A percentile compares a stretch with the other conserved stretches of the same genome.
phyloP scores from a whole-genome alignment of 92 coral and sea anemone genomes.

The Epizoanthus stellaris region DNA sequence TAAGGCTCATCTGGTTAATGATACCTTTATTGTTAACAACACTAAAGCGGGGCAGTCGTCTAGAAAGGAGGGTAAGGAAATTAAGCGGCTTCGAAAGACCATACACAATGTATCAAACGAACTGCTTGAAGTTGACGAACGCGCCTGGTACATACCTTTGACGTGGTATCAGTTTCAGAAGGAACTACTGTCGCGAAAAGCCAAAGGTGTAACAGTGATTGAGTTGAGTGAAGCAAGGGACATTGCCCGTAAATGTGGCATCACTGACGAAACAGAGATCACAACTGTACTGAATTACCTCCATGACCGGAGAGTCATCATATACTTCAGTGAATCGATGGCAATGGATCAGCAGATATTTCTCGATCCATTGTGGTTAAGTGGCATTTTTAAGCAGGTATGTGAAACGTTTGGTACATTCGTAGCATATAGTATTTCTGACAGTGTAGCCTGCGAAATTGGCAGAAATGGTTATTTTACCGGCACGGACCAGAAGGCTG shows the following conservation, averaged over 20 bases:
- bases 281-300: conserved; percentile 6
- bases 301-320: conserved; percentile 18
- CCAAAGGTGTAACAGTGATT: background rate
- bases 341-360: background rate
- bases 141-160: background rate
- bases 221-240: background rate
- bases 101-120: background rate
- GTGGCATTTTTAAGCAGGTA: background rate
- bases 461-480: no score
- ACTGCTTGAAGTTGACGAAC: background rate
- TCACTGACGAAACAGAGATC: conserved; percentile 5
- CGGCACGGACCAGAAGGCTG: no score
- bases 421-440: no score
- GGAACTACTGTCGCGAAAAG: background rate
- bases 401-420: background rate
- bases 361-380: conserved; percentile 11
- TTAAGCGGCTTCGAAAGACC: conserved; percentile 11
- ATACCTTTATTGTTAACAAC: background rate
- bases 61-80: conserved; percentile 2
- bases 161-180: conserved; percentile 23
- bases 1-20: conserved; percentile 8
- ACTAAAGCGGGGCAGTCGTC: conserved; percentile 8
- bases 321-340: conserved; percentile 9
- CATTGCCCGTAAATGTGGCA: conserved; percentile 10
- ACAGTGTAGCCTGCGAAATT: no score